Conservation (phyloP, 2,113 vertebrate genomes). For the Colistium nudipinnis region DNA sequence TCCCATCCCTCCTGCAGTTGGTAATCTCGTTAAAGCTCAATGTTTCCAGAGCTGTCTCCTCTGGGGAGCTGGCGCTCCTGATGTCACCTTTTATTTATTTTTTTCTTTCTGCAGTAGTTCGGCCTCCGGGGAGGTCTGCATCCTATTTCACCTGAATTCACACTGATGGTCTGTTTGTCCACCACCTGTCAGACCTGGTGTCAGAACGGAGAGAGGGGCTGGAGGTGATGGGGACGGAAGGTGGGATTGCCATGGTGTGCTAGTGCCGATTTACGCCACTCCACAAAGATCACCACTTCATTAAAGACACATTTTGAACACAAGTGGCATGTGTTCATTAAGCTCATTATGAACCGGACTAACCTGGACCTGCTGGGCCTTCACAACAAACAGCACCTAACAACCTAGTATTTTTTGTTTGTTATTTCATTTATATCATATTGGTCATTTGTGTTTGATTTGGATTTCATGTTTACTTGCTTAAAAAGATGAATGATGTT, state of each 20-base stretch:
- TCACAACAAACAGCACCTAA: constrained; percentile 33
- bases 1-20: constrained; percentile 44
- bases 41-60: constrained; percentile 70
- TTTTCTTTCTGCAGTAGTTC: constrained; percentile 46
- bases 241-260: constrained; percentile 24
- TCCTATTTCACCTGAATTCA: constrained; percentile 42
- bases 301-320: constrained; percentile 79
- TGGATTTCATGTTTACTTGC: neutral
- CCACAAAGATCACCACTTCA: constrained; percentile 78
- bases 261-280: constrained; percentile 63
- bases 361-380: constrained; percentile 44
- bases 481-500: constrained; percentile 12
- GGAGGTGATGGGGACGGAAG: neutral
- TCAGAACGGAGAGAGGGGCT: constrained; percentile 19
- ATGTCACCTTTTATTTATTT: constrained; percentile 61
- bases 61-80: constrained; percentile 50
- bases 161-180: constrained; percentile 29
- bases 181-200: constrained; percentile 20
- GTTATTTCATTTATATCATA: neutral
- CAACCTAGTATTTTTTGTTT: neutral
- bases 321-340: constrained; percentile 74
- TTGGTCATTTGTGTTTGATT: neutral
- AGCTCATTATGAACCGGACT: constrained; percentile 57
- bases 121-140: constrained; percentile 37
- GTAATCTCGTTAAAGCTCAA: constrained; percentile 78